These are phyloP conservation scores for Gallinago undulata DNA, from an alignment of 2,113 vertebrate genomes.

Conservation along the genomic window DNA sequence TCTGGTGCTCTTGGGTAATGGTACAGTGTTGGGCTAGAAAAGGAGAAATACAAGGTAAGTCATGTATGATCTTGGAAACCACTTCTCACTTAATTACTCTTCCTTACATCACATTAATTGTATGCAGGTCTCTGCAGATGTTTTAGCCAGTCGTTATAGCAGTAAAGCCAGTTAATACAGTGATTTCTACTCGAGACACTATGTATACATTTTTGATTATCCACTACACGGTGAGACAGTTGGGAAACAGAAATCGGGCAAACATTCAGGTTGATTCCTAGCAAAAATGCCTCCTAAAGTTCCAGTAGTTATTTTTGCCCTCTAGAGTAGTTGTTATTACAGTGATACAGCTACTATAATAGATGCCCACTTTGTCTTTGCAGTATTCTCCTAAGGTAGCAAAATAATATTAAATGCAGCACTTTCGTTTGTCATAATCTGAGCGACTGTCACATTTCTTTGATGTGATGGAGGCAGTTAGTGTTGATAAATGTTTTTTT, in stretches of 20 bases:
- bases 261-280: background rate
- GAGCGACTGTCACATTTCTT: background rate
- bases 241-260: background rate
- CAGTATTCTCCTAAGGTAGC: background rate
- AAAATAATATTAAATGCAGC: background rate
- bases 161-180: background rate
- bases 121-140: background rate
- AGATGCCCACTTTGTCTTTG: background rate
- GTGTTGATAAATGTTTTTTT: background rate
- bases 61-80: background rate
- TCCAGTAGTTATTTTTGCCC: background rate
- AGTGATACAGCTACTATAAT: background rate
- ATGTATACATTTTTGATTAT: background rate
- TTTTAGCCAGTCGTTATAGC: background rate
- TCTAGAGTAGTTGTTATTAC: background rate
- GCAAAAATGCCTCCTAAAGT: background rate
- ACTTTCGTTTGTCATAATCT: background rate
- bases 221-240: background rate
- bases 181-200: background rate
- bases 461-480: background rate
- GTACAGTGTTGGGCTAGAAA: background rate
- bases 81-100: background rate
- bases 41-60: rapidly evolving
- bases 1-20: background rate
- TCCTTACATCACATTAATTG: background rate